Evolutionary conservation across 2,888 invertebrate species (phyloP).

Genomic region (Dolichomitus sp.): DNA sequence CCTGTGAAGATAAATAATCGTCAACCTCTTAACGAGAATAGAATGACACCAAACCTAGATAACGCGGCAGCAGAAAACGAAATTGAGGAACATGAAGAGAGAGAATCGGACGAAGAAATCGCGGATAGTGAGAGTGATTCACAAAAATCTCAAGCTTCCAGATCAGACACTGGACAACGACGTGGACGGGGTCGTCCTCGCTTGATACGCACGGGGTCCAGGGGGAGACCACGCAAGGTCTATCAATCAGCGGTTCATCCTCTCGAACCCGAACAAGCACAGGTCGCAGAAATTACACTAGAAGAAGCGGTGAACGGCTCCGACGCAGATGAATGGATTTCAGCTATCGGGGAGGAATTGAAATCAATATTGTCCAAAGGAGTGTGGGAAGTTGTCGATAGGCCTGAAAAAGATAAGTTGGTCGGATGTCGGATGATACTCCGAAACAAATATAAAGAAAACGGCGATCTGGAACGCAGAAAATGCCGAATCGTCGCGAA

Average conservation of each 20-base stretch:
- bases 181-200: constrained; percentile 41
- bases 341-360: constrained; percentile 55
- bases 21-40: no score
- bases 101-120: no score
- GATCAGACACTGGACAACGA: not conserved
- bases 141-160: not conserved
- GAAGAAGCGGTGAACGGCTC: constrained; percentile 33
- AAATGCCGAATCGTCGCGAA: constrained; percentile 57
- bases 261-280: not conserved
- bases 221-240: constrained; percentile 24
- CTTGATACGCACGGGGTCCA: constrained; percentile 9
- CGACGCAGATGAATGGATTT: constrained; percentile 51
- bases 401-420: constrained; percentile 37
- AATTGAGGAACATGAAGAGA: no score
- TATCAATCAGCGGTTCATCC: not conserved
- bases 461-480: constrained; percentile 39
- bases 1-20: no score
- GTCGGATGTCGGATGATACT: constrained; percentile 56
- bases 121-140: not conserved
- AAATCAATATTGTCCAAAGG: constrained; percentile 61
- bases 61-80: no score
- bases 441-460: constrained; percentile 40
- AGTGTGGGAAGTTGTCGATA: constrained; percentile 58
- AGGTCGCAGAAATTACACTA: constrained; percentile 24
- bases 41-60: no score